Percentiles rank a stretch among this genome's conserved stretches.
Evolutionary conservation across 2,888 invertebrate species (phyloP).

Genomic region (Nemurella pictetii): DNA sequence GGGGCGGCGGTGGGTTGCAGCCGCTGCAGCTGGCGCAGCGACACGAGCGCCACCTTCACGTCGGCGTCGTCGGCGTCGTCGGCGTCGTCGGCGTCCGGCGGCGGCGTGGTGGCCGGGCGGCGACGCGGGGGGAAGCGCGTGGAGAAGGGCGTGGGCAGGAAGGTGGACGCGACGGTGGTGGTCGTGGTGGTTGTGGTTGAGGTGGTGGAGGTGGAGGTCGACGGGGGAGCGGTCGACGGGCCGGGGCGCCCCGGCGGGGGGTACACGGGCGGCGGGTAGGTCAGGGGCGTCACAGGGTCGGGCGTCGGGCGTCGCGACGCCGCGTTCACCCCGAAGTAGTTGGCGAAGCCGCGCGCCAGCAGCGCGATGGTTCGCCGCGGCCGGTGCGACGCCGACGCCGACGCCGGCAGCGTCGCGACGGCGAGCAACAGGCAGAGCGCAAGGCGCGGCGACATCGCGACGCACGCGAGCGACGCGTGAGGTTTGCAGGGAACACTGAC

Average conservation of each 20-base stretch:
- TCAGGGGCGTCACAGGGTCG: neutral
- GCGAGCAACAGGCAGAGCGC: neutral
- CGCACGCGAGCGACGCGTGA: no score
- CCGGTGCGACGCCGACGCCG: neutral
- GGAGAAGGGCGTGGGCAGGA: neutral
- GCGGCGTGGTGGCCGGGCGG: neutral
- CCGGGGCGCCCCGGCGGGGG: neutral
- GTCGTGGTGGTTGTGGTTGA: neutral
- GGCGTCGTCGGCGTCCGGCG: neutral
- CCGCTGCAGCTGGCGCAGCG: neutral
- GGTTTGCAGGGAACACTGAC: no score
- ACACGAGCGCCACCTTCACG: neutral
- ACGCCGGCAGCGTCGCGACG: neutral
- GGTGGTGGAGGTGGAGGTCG: neutral
- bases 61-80: neutral
- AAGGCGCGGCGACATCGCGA: no score
- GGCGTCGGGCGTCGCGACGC: no score
- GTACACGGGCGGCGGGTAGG: neutral
- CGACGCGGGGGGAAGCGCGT: neutral
- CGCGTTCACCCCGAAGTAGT: neutral
- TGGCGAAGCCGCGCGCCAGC: conserved; percentile 1
- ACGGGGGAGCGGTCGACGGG: neutral
- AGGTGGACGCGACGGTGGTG: neutral
- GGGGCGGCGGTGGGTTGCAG: neutral
- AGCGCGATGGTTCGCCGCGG: neutral